Evolutionary conservation across 2,113 vertebrate species (phyloP), one percentile per base, ranked within the genome.

Genomic region (Podocnemis expansa): DNA sequence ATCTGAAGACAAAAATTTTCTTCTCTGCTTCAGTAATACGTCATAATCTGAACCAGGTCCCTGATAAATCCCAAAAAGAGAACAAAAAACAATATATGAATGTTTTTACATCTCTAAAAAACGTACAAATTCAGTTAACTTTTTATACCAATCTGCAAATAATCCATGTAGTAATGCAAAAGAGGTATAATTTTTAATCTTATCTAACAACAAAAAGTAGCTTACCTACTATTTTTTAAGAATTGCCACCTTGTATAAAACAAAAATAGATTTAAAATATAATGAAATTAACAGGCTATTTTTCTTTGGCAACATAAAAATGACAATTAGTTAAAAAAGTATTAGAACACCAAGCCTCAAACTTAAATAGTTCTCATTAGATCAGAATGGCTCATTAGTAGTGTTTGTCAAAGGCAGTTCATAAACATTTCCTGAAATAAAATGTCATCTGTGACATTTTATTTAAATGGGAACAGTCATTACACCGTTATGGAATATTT

Each of bases 11-110:
- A 97, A 11, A 31, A 97, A 82, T 96, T 97, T 98, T 95, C 93
- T 97, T 96, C 94, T 98, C 84, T 87, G 84, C 84, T 94, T 98
- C 67, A 93, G 60, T 87, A 97, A 86, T 21, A 97, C 95, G 78
- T 98, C 98, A 85, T 97, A 97, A 94, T 97, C 97, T 41, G 95
- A 96, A 78, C 97, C 87, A 84, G 96, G 96, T 49, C 97, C 98
- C 98, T 98, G 88, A 10, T 93, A 88, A 93, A 90, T 58, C 4
- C 83, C 70, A 83, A 52, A n/a, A 92, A 93, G 5, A 80, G 10
- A 90, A 70, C 3, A 80, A 93, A 87, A 60, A 14, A 45, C 10
- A 34, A 0, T 3, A 87, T 81, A 84, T 1, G 13, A 83, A 89
- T 12, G 70, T 1, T 43, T 1, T 2, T 4, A 82, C 27, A 31